A percentile compares a stretch with the other conserved stretches of the same genome.
Conservation (phyloP, 35 echinoderm and acorn worm species). For the Chiridota heheva region DNA sequence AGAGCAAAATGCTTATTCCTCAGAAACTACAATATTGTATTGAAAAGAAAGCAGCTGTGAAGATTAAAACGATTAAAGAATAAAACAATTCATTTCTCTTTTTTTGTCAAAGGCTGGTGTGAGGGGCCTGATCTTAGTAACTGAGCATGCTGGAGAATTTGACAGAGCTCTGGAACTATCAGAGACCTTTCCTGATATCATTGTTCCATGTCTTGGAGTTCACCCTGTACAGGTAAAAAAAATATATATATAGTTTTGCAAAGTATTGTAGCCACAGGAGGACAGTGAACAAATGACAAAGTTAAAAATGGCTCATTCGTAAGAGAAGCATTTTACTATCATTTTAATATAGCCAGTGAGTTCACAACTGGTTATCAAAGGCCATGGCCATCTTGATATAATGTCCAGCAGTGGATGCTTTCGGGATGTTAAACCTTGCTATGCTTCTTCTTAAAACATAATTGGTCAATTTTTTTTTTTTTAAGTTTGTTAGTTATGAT, state of each 20-base stretch:
- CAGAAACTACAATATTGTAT: neutral
- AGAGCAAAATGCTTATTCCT: neutral
- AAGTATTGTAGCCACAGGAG: neutral
- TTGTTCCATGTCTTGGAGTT: conserved; percentile 72
- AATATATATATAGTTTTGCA: neutral
- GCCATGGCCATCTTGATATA: neutral
- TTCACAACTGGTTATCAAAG: neutral
- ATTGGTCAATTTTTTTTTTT: no score
- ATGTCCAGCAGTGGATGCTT: no score
- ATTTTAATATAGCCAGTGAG: neutral
- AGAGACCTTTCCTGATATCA: conserved; percentile 50
- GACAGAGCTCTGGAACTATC: conserved; percentile 55
- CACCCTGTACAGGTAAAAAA: conserved; percentile 87
- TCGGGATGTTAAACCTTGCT: no score
- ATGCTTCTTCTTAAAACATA: no score
- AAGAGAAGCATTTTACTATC: neutral
- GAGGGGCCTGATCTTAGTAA: conserved; percentile 55
- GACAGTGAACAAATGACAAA: neutral
- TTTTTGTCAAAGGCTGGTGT: conserved; percentile 53
- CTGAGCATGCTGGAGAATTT: conserved; percentile 67
- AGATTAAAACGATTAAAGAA: neutral
- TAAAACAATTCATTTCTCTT: neutral
- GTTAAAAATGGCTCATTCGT: neutral
- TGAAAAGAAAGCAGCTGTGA: neutral
- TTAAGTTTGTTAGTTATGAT: no score